Base-by-base conservation (phyloP, 2,113 vertebrate genomes). In the Herpailurus yagouaroundi region DNA sequence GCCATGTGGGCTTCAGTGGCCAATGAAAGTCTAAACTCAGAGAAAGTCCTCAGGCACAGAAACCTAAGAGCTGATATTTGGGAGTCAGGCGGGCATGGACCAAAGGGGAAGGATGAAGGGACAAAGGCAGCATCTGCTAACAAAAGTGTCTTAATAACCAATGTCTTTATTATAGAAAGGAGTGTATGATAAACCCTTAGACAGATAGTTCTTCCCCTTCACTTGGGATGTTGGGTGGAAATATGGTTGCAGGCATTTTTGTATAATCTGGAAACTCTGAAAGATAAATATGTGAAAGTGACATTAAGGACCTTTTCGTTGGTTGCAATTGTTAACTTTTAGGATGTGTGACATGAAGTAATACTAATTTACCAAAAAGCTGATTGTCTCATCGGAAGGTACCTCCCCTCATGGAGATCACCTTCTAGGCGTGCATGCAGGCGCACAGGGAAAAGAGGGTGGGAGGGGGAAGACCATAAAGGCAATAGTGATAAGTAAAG, bases 391-490 rank as follows among this genome's bases (percentile, higher is more conserved):
- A 4, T 50, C 4, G 4, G 33, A 19, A 89, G 31, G 31, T 15
- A 33, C 48, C 64, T 31, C 9, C 27, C 38, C 16, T 57, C 60
- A 10, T 3, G n/a, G 45, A 23, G 55, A 50, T 90, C 48, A 14
- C 48, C 48, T 36, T 79, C 27, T 12, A 31, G 81, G 69, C 8
- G 29, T 7, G 7, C 16, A 25, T 3, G 29, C 1, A 7, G 29
- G 21, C 6, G 0, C 13, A 16, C 57, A 8, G 5, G 21, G 11
- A 7, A 7, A 88, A 57, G n/a, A 57, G 0, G 0, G 29, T 31
- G 2, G 25, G 41, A 31, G 36, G n/a, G 36, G 25, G 80, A 33
- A 91, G 81, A 77, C 15, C 60, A 19, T 38, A 15, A 48, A 80
- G 18, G 36, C 36, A 33, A 27, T 16, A 73, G 33, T 15, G 36